Evolutionary conservation across 2,113 vertebrate genomes (phyloP), one percentile per base, ranked within the genome.

Genomic region (Eublepharis macularius): DNA sequence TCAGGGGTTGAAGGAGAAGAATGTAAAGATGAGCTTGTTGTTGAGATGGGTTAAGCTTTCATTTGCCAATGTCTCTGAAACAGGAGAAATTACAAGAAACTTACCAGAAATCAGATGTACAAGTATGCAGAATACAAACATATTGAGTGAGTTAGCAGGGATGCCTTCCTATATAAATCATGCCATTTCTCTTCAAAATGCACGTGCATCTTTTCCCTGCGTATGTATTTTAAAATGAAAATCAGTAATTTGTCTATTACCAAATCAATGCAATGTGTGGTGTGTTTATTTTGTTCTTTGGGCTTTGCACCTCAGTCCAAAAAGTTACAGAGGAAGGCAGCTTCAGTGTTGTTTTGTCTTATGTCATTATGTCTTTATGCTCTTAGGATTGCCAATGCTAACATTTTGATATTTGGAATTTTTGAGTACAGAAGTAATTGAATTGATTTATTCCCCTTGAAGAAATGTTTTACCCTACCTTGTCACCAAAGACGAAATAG

Each of bases 31-130:
- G 75, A 36, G 68, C 70, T n/a, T 32, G 80, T 54, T 69, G 66
- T 69, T 80, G 84, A 76, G 75, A 74, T 80, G 81, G 90, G 60
- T 63, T 78, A 89, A 86, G 65, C 68, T 60, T 11, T 45, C 73
- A 32, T 84, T 32, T 86, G 68, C 82, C 82, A 75, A 34, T 76
- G 1, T 82, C 79, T 82, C 66, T 88, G 87, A 65, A 86, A 86
- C 45, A 84, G 17, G n/a, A 68, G 29, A 84, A 73, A 87, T 86
- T 81, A 47, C 84, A 91, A 80, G 16, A 47, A 84, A 88, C 69
- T 76, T 1, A 73, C 79, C 0, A 16, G 34, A 85, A 86, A 45
- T 16, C 0, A 80, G 41, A 86, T 80, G 69, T 32, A 80, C 24
- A 43, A 43, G 6, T 41, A 69, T 57, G 39, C 41, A 73, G 19